Evolutionary conservation across 2,888 invertebrate species (phyloP).

Genomic region (Heliothis peltigera): DNA sequence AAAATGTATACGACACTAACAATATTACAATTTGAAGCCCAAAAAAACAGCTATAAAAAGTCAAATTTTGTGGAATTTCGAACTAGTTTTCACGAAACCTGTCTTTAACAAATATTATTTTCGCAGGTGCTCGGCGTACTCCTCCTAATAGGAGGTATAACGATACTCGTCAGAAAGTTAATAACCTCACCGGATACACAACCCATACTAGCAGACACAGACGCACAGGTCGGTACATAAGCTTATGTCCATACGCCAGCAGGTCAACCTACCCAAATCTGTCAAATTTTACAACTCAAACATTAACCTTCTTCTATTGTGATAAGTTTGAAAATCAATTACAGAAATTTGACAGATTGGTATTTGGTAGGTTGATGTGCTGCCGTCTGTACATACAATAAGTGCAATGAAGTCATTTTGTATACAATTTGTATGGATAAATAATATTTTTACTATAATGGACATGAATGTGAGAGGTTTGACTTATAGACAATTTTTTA

Average conservation of each 20-base stretch:
- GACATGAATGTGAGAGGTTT: neutral
- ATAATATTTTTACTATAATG: neutral
- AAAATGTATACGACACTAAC: too few species aligned
- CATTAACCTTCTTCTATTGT: too few species aligned
- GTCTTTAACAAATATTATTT: slow-evolving; percentile 1
- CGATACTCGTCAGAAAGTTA: slow-evolving; percentile 72
- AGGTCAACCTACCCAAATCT: too few species aligned
- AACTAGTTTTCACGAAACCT: too few species aligned
- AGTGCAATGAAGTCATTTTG: slow-evolving; percentile 3
- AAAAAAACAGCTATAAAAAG: too few species aligned
- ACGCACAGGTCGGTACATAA: neutral
- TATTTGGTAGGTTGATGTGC: too few species aligned
- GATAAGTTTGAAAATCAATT: too few species aligned
- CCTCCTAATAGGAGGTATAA: slow-evolving; percentile 75
- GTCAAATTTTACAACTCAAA: too few species aligned
- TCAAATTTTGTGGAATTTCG: too few species aligned
- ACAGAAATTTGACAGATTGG: too few species aligned
- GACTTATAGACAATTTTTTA: slow-evolving; percentile 2
- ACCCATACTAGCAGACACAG: slow-evolving; percentile 67
- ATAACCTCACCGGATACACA: slow-evolving; percentile 73
- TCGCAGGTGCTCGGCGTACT: slow-evolving; percentile 76
- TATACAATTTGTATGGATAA: slow-evolving; percentile 6
- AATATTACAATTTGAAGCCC: too few species aligned
- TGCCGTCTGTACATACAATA: neutral
- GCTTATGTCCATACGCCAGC: too few species aligned